A percentile compares a stretch with the other conserved stretches of the same genome.
These are phyloP conservation scores for Asarcornis scutulata DNA, from an alignment of 2,113 vertebrate genomes.

Conservation along the genomic window DNA sequence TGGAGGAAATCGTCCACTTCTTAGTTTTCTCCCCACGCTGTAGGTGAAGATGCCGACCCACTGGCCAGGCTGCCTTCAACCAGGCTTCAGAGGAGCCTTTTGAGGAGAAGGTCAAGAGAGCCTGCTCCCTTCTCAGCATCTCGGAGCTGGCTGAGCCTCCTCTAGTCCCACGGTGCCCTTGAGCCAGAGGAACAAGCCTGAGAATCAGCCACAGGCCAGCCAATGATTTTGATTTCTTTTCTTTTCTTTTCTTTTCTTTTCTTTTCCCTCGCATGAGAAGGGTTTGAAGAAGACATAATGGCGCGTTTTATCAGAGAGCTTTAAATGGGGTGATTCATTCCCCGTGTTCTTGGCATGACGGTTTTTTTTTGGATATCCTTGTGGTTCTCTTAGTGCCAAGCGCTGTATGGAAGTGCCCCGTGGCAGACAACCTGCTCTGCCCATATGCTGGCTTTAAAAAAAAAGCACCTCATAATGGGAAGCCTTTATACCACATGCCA, in stretches of 20 bases:
- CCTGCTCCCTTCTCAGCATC: neutral
- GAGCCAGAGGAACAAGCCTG: neutral
- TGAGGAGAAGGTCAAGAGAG: neutral
- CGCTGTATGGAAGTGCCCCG: neutral
- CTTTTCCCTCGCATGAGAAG: neutral
- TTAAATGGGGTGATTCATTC: conserved; percentile 39
- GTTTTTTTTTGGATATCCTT: conserved; percentile 17
- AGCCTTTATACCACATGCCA: conserved; percentile 48
- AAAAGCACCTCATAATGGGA: conserved; percentile 33
- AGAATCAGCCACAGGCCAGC: neutral
- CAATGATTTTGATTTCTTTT: neutral
- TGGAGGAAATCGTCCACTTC: neutral
- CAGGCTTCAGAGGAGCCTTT: neutral
- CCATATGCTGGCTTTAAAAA: conserved; percentile 44
- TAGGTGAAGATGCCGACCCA: neutral
- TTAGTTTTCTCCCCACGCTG: neutral
- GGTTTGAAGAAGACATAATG: neutral
- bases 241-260: neutral
- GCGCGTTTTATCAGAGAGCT: neutral
- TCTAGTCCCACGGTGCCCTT: accelerated
- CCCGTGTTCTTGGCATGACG: neutral
- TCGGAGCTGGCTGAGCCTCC: neutral
- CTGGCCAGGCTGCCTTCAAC: neutral
- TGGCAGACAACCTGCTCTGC: conserved; percentile 57
- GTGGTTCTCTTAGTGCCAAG: neutral